Base-by-base conservation (phyloP, 2,113 vertebrate genomes). In the Indicator maculatus region DNA sequence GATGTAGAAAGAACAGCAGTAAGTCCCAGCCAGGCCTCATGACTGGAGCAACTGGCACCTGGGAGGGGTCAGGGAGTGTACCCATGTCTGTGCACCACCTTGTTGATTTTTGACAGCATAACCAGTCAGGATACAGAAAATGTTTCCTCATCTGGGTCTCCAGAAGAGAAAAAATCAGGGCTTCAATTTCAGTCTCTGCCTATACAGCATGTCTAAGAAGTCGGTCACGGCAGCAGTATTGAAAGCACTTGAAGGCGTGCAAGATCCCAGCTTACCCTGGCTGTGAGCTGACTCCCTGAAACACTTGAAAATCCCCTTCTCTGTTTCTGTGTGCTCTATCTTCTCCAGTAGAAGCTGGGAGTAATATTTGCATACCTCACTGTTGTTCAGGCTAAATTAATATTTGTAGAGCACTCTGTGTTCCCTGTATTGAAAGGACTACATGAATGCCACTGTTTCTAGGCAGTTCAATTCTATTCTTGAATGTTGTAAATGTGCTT, bases 361-460 rank as follows among this genome's bases (percentile, higher is more conserved):
- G 81, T 76, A 87, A 23, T 95, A 88, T 95, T 94, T 95, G 88
- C 90, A 86, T 92, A 93, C 87, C 71, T 94, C 65, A 41, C 55
- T 89, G 59, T 65, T 92, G 93, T 90, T 94, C 90, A 94, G 71
- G 59, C 94, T 93, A 65, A 89, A 90, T 95, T 94, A 94, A 89
- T 95, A 92, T 96, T 93, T 96, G 91, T 93, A 89, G 83, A 96
- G 89, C 91, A 89, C 84, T 28, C 50, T 70, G 63, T 82, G 95
- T 94, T 92, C 91, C 74, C 77, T 59, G 2, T 86, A 61, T 38
- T 90, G 86, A 89, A 95, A 87, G 77, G 39, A 60, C 44, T 63
- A 47, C 90, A 59, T 8, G 73, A 86, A 67, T 17, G 5, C 50
- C 3, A 5, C 90, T 82, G 86, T 94, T 95, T 92, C 90, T 88